A percentile compares a stretch with the other conserved stretches of the same genome.
Evolutionary conservation across 2,113 vertebrate species (phyloP).

Genomic region (Ameiurus melas): DNA sequence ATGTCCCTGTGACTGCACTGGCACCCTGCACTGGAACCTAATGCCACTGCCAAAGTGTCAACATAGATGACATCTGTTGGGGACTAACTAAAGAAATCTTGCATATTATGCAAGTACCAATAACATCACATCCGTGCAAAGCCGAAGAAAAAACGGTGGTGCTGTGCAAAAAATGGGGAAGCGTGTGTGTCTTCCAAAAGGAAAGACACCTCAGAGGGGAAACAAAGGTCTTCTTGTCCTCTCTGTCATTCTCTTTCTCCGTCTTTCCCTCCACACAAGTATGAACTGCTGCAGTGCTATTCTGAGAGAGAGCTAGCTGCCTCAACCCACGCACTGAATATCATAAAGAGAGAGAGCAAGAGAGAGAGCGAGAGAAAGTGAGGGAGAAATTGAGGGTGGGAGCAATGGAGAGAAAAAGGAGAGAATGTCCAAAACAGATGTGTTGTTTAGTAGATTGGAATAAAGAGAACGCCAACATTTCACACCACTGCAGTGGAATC

Average conservation of each 20-base stretch:
- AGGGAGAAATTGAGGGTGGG: constrained; percentile 34
- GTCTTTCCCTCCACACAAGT: constrained; percentile 46
- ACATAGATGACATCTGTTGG: constrained; percentile 30
- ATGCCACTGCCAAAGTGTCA: constrained; percentile 35
- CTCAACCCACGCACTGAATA: constrained; percentile 80
- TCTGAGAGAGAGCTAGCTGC: constrained; percentile 82
- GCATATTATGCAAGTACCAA: background rate
- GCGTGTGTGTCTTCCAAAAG: constrained; percentile 9
- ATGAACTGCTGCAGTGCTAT: constrained; percentile 75
- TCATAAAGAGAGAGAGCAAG: constrained; percentile 68
- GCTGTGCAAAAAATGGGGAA: constrained; percentile 7
- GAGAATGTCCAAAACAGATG: constrained; percentile 52
- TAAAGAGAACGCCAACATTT: constrained; percentile 17
- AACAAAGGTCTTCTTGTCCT: constrained; percentile 45
- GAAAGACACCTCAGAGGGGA: constrained; percentile 32
- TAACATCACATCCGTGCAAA: background rate
- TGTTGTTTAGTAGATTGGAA: constrained; percentile 31
- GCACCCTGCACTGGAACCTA: constrained; percentile 3
- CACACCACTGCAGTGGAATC: constrained; percentile 5
- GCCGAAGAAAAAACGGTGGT: background rate
- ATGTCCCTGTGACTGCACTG: constrained; percentile 37
- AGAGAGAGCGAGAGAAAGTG: constrained; percentile 49
- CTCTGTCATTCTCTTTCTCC: constrained; percentile 50
- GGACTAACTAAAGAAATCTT: background rate
- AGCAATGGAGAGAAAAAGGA: constrained; percentile 58